Percentiles rank a stretch among this genome's conserved stretches.
Conservation (phyloP, 1,140 invertebrate species). For the Dreissena polymorpha region DNA sequence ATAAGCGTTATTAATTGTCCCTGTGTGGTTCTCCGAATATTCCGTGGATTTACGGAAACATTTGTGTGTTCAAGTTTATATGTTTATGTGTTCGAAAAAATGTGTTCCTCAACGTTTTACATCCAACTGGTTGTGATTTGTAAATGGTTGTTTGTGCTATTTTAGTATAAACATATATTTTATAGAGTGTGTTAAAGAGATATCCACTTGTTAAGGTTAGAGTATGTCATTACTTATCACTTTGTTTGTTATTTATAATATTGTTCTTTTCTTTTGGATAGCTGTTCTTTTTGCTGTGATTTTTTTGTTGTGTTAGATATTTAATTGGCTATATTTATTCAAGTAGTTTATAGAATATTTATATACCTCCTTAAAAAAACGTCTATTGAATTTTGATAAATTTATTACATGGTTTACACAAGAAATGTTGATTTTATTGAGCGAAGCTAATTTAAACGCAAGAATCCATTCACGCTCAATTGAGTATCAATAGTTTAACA, state of each 20-base stretch:
- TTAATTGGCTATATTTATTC: not conserved
- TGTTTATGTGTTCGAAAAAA: not conserved
- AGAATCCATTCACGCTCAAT: not conserved
- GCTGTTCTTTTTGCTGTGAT: conserved; percentile 38
- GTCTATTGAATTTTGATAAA: conserved; percentile 32
- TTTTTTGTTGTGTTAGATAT: not conserved
- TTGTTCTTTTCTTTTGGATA: conserved; percentile 1
- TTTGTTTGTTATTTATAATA: conserved; percentile 14
- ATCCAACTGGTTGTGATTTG: not conserved
- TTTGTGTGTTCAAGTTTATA: no score
- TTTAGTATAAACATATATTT: not conserved
- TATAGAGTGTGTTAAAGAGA: not conserved
- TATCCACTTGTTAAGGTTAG: not conserved
- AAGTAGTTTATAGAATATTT: not conserved
- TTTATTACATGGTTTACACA: conserved; percentile 1
- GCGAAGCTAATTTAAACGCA: not conserved
- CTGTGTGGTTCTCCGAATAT: no score
- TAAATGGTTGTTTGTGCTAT: not conserved
- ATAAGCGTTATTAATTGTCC: no score
- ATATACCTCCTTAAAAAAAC: conserved; percentile 1
- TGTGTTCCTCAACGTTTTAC: not conserved
- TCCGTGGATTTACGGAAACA: no score
- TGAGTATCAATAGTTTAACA: not conserved
- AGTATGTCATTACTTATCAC: not conserved
- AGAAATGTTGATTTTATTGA: not conserved